These are phyloP conservation scores for Conus betulinus DNA, from an alignment of 1,140 invertebrate genomes.

Conservation along the genomic window DNA sequence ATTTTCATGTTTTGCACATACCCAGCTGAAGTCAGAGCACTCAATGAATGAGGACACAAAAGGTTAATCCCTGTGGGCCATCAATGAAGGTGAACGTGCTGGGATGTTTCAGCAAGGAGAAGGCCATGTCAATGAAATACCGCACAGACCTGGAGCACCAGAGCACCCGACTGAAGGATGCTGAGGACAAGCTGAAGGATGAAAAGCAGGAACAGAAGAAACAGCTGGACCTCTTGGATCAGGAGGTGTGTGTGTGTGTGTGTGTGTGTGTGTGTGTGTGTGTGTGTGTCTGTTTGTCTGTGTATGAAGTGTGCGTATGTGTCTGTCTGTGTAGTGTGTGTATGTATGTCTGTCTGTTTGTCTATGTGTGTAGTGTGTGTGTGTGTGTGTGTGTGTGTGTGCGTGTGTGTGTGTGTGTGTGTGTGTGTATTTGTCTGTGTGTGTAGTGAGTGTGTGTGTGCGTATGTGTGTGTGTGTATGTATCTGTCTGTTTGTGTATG, in stretches of 20 bases:
- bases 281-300: not conserved
- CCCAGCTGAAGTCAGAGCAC: too few species aligned
- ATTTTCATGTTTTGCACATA: too few species aligned
- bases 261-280: not conserved
- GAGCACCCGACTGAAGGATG: slow-evolving; percentile 40
- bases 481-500: too few species aligned
- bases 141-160: slow-evolving; percentile 59
- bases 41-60: too few species aligned
- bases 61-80: not conserved
- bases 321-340: not conserved
- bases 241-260: slow-evolving; percentile 57
- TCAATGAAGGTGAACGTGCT: not conserved
- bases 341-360: not conserved
- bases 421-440: not conserved
- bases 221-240: slow-evolving; percentile 67
- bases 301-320: not conserved
- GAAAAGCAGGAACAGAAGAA: slow-evolving; percentile 70
- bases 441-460: too few species aligned
- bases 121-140: slow-evolving; percentile 58
- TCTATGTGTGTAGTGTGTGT: not conserved
- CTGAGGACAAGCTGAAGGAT: slow-evolving; percentile 54
- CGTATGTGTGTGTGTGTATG: too few species aligned
- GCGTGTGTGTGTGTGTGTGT: not conserved
- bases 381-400: not conserved
- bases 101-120: slow-evolving; percentile 63